Conservation (phyloP, 2,888 invertebrate genomes). For the Pollenia amentaria region DNA sequence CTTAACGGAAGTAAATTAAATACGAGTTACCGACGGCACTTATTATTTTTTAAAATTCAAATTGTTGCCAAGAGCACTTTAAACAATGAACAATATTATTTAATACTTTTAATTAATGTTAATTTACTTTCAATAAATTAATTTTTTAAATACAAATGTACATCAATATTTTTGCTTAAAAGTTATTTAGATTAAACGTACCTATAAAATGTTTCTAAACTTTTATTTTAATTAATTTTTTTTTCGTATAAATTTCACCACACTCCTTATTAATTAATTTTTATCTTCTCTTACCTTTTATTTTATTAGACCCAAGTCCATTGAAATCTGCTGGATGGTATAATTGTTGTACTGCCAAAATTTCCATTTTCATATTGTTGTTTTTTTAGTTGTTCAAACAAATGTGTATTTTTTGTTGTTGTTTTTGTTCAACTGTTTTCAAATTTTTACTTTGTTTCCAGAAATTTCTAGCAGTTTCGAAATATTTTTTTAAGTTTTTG, state of each 20-base stretch:
- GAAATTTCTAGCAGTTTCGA: conserved; percentile 60
- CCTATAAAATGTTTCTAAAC: neutral
- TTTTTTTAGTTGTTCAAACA: conserved; percentile 41
- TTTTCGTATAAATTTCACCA: neutral
- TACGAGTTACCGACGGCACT: conserved; percentile 22
- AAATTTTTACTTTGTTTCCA: conserved; percentile 36
- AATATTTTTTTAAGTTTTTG: conserved; percentile 18
- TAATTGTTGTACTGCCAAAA: conserved; percentile 73
- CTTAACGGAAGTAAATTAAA: conserved; percentile 43
- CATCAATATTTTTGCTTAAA: too few relatives aligned
- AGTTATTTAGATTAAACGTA: neutral
- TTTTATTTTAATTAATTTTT: neutral
- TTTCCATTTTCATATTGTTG: conserved; percentile 72
- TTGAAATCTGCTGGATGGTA: conserved; percentile 74
- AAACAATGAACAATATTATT: too few relatives aligned
- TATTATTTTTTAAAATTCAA: too few relatives aligned
- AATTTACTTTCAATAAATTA: neutral
- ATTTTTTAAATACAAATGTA: too few relatives aligned
- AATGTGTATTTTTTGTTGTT: conserved; percentile 5
- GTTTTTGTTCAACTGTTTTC: conserved; percentile 45
- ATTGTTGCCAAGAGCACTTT: neutral
- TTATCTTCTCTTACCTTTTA: conserved; percentile 61
- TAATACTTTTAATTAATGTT: too few relatives aligned
- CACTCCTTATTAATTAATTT: neutral
- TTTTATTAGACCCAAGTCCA: conserved; percentile 71